Percentiles rank a stretch among this genome's conserved stretches.
Evolutionary conservation across 92 coral and sea anemone genomes (phyloP).

Genomic region (Metridium senile): DNA sequence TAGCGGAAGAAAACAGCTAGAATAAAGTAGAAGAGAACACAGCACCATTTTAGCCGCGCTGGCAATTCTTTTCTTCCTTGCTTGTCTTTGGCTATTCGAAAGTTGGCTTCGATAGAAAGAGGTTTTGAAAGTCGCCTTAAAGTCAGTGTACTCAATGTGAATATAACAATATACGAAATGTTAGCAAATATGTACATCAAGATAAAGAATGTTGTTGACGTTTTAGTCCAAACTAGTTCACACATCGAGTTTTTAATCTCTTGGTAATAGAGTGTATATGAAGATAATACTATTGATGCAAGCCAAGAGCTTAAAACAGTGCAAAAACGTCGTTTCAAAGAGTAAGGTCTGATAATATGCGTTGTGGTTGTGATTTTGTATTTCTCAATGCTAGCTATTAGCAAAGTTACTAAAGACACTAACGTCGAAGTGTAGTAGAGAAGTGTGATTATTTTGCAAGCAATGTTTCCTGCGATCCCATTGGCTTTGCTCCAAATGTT

Average conservation of each 20-base stretch:
- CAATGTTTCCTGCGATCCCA: background rate
- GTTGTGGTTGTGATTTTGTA: background rate
- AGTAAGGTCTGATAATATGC: background rate
- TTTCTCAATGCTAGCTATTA: background rate
- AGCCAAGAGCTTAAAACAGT: background rate
- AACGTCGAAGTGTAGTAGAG: background rate
- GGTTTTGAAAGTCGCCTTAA: too few species aligned
- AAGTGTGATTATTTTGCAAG: background rate
- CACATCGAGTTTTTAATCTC: background rate
- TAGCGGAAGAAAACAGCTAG: background rate
- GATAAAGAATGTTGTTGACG: background rate
- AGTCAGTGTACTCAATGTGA: background rate
- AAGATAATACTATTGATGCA: background rate
- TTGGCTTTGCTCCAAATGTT: background rate
- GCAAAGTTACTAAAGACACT: background rate
- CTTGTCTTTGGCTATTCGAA: too few species aligned
- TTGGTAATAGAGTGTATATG: background rate
- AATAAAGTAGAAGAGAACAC: too few species aligned
- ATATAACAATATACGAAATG: background rate
- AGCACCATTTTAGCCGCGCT: too few species aligned
- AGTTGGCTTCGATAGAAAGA: too few species aligned
- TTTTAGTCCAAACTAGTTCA: background rate
- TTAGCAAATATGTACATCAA: background rate
- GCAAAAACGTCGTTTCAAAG: background rate
- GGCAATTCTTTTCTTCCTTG: too few species aligned